Evolutionary conservation across 2,113 vertebrate species (phyloP).

Genomic region (Malurus melanocephalus): DNA sequence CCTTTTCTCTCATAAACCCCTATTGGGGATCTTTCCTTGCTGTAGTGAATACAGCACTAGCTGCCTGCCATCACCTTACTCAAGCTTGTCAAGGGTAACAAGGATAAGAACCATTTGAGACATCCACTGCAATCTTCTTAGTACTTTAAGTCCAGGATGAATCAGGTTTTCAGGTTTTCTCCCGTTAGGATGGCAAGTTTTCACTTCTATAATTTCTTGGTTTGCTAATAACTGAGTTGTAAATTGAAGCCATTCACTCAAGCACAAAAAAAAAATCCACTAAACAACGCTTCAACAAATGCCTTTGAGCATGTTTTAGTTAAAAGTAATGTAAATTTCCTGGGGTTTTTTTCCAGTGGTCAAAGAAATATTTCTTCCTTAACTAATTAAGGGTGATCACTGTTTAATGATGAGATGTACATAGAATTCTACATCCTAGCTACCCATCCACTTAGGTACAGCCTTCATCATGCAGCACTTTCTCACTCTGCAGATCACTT

Average conservation of each 20-base stretch:
- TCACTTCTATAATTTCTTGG: neutral
- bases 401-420: neutral
- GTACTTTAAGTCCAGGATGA: neutral
- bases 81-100: neutral
- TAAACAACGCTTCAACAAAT: neutral
- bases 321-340: neutral
- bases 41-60: neutral
- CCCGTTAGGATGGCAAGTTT: neutral
- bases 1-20: neutral
- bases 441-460: neutral
- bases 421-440: neutral
- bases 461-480: neutral
- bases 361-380: neutral
- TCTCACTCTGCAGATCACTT: neutral
- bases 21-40: neutral
- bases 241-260: neutral
- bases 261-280: neutral
- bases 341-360: neutral
- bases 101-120: neutral
- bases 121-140: neutral
- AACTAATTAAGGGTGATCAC: neutral
- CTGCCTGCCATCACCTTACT: neutral
- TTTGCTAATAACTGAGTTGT: neutral
- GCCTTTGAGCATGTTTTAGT: neutral
- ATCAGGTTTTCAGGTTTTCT: neutral